A percentile compares a stretch with the other conserved stretches of the same genome.
phyloP scores from a whole-genome alignment of 1,140 invertebrate species.

The Bemisia tabaci region DNA sequence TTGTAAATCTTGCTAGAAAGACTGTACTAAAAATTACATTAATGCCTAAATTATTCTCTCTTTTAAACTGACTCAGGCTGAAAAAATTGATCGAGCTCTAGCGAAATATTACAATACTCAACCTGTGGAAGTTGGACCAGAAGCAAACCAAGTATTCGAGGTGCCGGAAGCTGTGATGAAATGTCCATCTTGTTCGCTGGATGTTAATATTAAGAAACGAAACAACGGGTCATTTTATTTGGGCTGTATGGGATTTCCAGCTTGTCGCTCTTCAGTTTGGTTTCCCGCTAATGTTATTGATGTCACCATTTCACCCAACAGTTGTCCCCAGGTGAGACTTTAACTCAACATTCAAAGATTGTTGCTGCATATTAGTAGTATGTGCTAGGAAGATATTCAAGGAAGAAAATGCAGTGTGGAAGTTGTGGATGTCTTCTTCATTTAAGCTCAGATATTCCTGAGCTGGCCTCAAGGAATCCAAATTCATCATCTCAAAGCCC shows the following conservation, averaged over 20 bases:
- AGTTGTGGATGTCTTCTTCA: too few species aligned
- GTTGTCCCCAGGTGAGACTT: constrained; percentile 50
- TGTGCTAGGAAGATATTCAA: too few species aligned
- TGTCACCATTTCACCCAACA: constrained; percentile 45
- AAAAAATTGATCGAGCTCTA: constrained; percentile 47
- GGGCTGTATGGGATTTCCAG: constrained; percentile 59
- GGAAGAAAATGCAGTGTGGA: too few species aligned
- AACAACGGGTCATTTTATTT: constrained; percentile 54
- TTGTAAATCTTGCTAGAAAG: too few species aligned
- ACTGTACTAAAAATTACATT: too few species aligned
- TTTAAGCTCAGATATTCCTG: too few species aligned
- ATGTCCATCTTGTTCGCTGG: constrained; percentile 60
- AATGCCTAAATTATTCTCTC: too few species aligned
- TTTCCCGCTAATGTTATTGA: constrained; percentile 50
- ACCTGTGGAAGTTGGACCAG: constrained; percentile 26
- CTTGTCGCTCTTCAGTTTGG: constrained; percentile 69
- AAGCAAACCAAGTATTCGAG: constrained; percentile 12
- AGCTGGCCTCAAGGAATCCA: too few species aligned
- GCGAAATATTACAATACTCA: constrained; percentile 40
- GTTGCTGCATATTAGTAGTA: too few species aligned
- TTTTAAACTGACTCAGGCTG: too few species aligned
- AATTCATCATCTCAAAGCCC: too few species aligned
- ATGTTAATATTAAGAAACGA: constrained; percentile 52
- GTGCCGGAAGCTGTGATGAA: constrained; percentile 39
- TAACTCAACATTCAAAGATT: too few species aligned